Evolutionary conservation across 2,113 vertebrate species (phyloP).

Genomic region (Myiopsitta monachus): DNA sequence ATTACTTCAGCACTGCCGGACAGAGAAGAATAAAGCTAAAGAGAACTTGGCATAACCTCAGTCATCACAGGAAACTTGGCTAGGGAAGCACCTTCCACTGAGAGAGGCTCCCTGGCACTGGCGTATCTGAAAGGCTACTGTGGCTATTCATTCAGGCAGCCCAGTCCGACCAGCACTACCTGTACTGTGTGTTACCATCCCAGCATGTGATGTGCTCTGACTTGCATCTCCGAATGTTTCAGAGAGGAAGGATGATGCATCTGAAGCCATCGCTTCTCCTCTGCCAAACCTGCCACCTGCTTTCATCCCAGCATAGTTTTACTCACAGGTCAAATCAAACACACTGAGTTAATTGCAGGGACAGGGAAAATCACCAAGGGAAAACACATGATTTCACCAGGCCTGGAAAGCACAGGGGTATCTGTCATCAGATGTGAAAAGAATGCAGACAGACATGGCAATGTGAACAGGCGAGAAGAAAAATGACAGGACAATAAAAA

Average conservation of each 20-base stretch:
- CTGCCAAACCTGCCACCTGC: neutral
- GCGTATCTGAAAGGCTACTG: neutral
- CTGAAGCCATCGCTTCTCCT: neutral
- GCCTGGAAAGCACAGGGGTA: neutral
- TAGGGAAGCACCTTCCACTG: neutral
- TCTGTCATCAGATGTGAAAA: neutral
- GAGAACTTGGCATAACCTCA: neutral
- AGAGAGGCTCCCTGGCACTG: neutral
- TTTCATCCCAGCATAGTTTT: neutral
- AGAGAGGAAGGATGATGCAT: neutral
- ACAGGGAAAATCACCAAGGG: neutral
- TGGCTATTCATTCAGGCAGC: neutral
- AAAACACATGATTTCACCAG: neutral
- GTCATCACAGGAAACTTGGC: neutral
- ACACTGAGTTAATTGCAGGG: neutral
- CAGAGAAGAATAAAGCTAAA: neutral
- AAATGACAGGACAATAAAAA: neutral
- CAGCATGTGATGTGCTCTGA: neutral
- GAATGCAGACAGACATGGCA: neutral
- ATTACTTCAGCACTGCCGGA: fast-evolving
- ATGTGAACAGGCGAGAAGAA: neutral
- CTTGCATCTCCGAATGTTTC: neutral
- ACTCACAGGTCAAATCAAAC: neutral
- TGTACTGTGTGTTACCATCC: neutral
- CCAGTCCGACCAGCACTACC: neutral